These are phyloP conservation scores for Nannoperca australis DNA, from an alignment of 2,797 vertebrate genomes.

Conservation along the genomic window DNA sequence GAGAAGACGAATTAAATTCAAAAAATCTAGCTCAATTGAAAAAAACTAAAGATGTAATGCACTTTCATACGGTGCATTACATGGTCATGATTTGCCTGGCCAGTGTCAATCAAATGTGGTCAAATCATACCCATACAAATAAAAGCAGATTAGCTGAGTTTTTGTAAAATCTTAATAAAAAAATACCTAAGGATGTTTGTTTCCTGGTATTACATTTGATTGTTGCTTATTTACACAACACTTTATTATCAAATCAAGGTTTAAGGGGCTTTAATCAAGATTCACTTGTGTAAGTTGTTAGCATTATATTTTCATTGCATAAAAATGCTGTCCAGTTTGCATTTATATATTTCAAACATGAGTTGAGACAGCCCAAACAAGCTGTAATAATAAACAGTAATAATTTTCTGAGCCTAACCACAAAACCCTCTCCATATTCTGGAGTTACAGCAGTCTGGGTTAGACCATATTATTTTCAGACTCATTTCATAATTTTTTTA, in stretches of 20 bases:
- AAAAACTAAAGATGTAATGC: too few relatives aligned
- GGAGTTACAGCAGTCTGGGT: background rate
- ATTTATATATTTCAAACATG: background rate
- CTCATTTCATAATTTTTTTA: background rate
- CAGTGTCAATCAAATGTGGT: background rate
- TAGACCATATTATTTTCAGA: constrained; percentile 21
- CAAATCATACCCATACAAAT: background rate
- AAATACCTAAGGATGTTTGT: background rate
- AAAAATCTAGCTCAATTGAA: too few relatives aligned
- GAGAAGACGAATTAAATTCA: background rate
- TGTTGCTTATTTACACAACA: background rate
- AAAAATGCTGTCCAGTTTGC: background rate
- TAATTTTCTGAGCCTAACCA: background rate
- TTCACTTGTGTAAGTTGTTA: too few relatives aligned
- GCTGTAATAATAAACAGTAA: background rate
- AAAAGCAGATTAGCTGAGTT: background rate
- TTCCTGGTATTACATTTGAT: background rate
- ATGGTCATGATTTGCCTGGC: background rate
- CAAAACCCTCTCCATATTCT: background rate
- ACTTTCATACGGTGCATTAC: too few relatives aligned
- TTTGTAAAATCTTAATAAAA: background rate
- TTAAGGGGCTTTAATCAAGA: background rate
- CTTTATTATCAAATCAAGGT: background rate
- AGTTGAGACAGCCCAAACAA: background rate
- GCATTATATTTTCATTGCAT: background rate